Evolutionary conservation across 2,888 invertebrate species (phyloP).

Genomic region (Resseliella maxima): DNA sequence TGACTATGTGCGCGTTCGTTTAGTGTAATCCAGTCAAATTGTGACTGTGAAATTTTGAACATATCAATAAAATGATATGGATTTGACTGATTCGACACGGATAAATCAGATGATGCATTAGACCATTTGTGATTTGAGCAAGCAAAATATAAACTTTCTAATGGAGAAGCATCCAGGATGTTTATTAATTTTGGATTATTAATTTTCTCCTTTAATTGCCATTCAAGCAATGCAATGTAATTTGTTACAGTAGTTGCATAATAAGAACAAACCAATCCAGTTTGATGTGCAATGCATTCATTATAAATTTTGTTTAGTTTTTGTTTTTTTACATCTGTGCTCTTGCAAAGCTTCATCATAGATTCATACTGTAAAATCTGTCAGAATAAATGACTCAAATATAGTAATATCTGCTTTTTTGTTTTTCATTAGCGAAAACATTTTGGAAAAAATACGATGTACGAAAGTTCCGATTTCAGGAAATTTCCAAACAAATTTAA

Average conservation of each 20-base stretch:
- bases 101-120: conserved; percentile 62
- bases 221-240: conserved; percentile 69
- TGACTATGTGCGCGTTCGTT: conserved; percentile 68
- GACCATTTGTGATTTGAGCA: conserved; percentile 66
- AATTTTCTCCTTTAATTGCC: conserved; percentile 59
- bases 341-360: conserved; percentile 62
- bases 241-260: conserved; percentile 68
- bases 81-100: conserved; percentile 58
- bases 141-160: conserved; percentile 64
- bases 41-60: conserved; percentile 71
- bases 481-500: neutral
- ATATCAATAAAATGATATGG: conserved; percentile 65
- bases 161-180: conserved; percentile 62
- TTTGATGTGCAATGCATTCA: conserved; percentile 70
- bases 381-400: conserved; percentile 62
- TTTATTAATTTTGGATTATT: conserved; percentile 16
- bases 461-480: too few relatives aligned
- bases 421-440: too few relatives aligned
- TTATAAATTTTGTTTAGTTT: conserved; percentile 68
- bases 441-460: too few relatives aligned
- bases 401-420: too few relatives aligned
- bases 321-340: conserved; percentile 65
- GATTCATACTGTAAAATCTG: conserved; percentile 68
- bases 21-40: conserved; percentile 78
- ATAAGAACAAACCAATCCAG: conserved; percentile 65